Percentiles rank a stretch among this genome's conserved stretches.
phyloP scores from a whole-genome alignment of 2,797 vertebrate genomes.

The Adelosebastes latens region DNA sequence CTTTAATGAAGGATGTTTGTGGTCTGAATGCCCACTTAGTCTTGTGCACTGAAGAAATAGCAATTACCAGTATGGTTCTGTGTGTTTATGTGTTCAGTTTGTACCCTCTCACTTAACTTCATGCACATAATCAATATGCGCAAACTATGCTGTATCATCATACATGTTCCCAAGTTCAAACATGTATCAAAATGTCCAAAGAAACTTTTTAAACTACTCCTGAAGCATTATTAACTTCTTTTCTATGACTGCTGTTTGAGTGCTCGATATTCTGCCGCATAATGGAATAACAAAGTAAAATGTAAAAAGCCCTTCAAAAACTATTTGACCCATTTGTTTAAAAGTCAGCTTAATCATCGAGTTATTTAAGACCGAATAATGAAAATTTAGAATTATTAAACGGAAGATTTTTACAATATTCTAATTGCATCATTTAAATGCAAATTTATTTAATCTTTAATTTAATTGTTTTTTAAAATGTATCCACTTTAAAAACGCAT shows the following conservation, averaged over 20 bases:
- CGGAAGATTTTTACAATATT: slow-evolving; percentile 8
- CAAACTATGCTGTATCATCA: too few relatives aligned
- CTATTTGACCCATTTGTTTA: slow-evolving; percentile 10
- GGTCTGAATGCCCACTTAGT: too few relatives aligned
- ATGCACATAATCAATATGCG: background rate
- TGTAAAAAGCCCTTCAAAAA: background rate
- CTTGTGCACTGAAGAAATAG: too few relatives aligned
- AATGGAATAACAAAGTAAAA: background rate
- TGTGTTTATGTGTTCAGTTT: too few relatives aligned
- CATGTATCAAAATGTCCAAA: background rate
- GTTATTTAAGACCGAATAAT: slow-evolving; percentile 11
- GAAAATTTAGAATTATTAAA: background rate
- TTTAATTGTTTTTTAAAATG: background rate
- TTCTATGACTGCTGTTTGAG: background rate
- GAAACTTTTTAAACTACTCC: background rate
- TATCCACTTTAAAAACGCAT: slow-evolving; percentile 8
- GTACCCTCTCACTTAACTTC: background rate
- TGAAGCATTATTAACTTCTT: background rate
- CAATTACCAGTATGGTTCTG: too few relatives aligned
- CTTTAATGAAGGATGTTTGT: too few relatives aligned
- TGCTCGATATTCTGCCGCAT: background rate
- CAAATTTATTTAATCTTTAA: slow-evolving; percentile 15
- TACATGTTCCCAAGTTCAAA: background rate
- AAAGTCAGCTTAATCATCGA: slow-evolving; percentile 21
- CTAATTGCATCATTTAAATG: slow-evolving; percentile 29